Percentiles rank a stretch among this genome's conserved stretches.
These are phyloP conservation scores for Melangyna quadrimaculata DNA, from an alignment of 2,888 invertebrate genomes.

Conservation along the genomic window DNA sequence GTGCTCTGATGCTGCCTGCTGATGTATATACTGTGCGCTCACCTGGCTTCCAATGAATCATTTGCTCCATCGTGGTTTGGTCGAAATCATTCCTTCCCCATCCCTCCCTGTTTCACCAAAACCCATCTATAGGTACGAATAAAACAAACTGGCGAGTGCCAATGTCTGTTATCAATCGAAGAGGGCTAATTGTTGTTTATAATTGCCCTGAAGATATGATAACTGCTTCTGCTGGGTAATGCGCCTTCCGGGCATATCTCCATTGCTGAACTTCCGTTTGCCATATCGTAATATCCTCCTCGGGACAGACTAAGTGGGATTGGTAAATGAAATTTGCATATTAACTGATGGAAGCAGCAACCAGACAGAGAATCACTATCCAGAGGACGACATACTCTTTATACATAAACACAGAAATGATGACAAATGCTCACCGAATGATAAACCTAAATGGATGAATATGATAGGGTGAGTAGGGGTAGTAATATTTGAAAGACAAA, in stretches of 20 bases:
- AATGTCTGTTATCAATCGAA: constrained; percentile 70
- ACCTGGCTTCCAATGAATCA: constrained; percentile 65
- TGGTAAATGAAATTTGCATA: constrained; percentile 68
- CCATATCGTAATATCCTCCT: constrained; percentile 40
- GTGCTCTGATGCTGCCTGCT: neutral
- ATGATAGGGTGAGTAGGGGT: neutral
- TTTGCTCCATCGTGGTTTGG: constrained; percentile 38
- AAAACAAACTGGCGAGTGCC: constrained; percentile 24
- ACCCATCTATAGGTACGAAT: neutral
- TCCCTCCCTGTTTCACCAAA: neutral
- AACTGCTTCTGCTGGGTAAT: constrained; percentile 28
- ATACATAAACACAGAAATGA: constrained; percentile 51
- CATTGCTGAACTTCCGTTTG: constrained; percentile 48
- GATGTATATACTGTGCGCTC: constrained; percentile 27
- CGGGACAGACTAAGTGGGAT: constrained; percentile 21
- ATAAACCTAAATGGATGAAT: constrained; percentile 60
- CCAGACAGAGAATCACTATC: constrained; percentile 27
- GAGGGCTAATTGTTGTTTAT: constrained; percentile 71
- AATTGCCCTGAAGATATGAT: constrained; percentile 70
- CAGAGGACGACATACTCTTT: constrained; percentile 23
- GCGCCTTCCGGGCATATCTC: constrained; percentile 11
- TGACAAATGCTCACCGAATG: constrained; percentile 63
- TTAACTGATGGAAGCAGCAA: constrained; percentile 62
- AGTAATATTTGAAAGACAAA: constrained; percentile 21
- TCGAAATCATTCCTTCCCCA: neutral